These are phyloP conservation scores for Spodoptera littoralis DNA, from an alignment of 2,888 invertebrate species.

Conservation along the genomic window DNA sequence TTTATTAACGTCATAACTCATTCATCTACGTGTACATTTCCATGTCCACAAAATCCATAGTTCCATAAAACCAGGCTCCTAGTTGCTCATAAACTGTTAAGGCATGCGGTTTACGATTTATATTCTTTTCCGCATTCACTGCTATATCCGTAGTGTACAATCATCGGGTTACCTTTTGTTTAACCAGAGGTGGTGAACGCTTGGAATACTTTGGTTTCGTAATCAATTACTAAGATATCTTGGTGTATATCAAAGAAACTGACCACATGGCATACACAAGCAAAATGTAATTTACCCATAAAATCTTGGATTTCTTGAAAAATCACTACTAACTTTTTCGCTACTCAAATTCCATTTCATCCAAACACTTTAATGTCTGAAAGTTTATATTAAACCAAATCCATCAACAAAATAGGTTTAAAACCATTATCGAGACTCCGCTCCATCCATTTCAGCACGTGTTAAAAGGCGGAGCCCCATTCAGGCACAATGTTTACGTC, in stretches of 20 bases:
- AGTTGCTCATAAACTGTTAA: conserved; percentile 2
- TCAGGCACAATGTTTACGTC: conserved; percentile 51
- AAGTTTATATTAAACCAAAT: too few relatives aligned
- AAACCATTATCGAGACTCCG: too few relatives aligned
- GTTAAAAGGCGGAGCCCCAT: conserved; percentile 7
- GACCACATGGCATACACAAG: too few relatives aligned
- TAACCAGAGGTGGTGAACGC: conserved; percentile 16
- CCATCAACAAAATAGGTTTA: too few relatives aligned
- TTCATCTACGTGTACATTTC: conserved; percentile 3
- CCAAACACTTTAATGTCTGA: too few relatives aligned
- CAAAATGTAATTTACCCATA: too few relatives aligned
- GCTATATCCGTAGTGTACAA: conserved; percentile 32
- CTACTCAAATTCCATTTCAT: too few relatives aligned
- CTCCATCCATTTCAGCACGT: background rate
- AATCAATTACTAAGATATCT: too few relatives aligned
- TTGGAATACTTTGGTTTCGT: background rate
- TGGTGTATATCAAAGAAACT: too few relatives aligned
- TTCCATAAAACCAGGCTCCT: conserved; percentile 4
- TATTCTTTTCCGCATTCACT: conserved; percentile 44
- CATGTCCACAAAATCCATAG: conserved; percentile 5
- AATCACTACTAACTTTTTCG: too few relatives aligned
- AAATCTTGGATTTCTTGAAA: too few relatives aligned
- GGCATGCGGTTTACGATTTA: conserved; percentile 36
- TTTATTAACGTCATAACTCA: background rate
- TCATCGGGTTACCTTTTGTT: conserved; percentile 12